Evolutionary conservation across 2,113 vertebrate genomes (phyloP).

Genomic region (Chionodraco myersi): DNA sequence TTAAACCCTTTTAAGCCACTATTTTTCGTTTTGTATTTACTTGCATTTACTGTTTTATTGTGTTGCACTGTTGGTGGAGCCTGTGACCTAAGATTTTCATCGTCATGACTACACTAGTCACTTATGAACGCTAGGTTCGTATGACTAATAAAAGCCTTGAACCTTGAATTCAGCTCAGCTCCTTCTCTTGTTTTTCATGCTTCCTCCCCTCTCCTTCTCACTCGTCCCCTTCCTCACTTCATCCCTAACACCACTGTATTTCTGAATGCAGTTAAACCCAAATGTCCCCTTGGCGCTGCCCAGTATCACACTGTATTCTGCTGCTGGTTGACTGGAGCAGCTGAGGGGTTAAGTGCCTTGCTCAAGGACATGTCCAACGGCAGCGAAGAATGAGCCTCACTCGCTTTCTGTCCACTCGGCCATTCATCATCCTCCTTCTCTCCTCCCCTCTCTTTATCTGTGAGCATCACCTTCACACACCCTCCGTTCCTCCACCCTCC

Average conservation of each 20-base stretch:
- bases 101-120: too few species aligned
- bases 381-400: conserved; percentile 46
- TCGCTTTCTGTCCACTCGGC: neutral
- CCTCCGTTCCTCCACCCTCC: conserved; percentile 43
- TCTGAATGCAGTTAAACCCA: neutral
- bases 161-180: neutral
- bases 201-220: too few species aligned
- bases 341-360: conserved; percentile 66
- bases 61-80: too few species aligned
- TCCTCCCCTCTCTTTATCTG: conserved; percentile 47
- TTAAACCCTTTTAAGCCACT: too few species aligned
- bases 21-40: too few species aligned
- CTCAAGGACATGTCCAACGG: conserved; percentile 63
- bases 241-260: neutral
- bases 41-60: too few species aligned
- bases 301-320: conserved; percentile 12
- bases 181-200: neutral
- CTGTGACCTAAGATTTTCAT: too few species aligned
- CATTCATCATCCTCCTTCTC: conserved; percentile 55
- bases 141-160: too few species aligned
- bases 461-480: conserved; percentile 57
- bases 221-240: neutral
- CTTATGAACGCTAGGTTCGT: too few species aligned
- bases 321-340: conserved; percentile 32
- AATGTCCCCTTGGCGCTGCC: neutral